Conservation (phyloP, 2,113 vertebrate genomes). For the Tricholaema leucomelas region DNA sequence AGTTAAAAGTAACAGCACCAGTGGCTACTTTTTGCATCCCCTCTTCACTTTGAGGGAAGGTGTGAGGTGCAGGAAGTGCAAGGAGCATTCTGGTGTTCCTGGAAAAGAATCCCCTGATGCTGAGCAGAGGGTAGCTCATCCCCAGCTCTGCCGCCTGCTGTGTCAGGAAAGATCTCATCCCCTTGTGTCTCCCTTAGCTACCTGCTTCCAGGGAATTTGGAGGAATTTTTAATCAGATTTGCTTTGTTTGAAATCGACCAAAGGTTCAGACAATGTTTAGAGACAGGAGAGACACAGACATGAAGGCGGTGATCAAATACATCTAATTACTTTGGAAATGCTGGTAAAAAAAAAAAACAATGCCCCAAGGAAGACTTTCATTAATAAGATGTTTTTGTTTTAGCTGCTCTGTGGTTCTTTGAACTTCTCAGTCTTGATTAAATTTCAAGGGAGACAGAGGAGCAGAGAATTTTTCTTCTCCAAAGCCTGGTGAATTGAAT, state of each 20-base stretch:
- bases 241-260: not conserved
- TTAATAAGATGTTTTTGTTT: not conserved
- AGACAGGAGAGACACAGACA: not conserved
- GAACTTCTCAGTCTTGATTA: not conserved
- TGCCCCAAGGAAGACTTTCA: not conserved
- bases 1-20: not conserved
- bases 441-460: not conserved
- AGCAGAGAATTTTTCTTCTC: not conserved
- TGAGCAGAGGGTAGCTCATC: not conserved
- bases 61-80: not conserved
- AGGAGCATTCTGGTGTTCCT: fast-evolving
- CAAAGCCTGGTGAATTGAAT: not conserved
- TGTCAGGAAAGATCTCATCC: not conserved
- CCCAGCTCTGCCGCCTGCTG: not conserved
- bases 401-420: not conserved
- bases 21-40: not conserved
- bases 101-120: not conserved
- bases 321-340: not conserved
- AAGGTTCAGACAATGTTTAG: not conserved
- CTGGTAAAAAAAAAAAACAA: not conserved
- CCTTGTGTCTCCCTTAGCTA: not conserved
- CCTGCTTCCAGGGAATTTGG: not conserved
- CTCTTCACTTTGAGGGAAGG: not conserved
- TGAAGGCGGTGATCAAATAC: not conserved
- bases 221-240: not conserved